A percentile compares a stretch with the other conserved stretches of the same genome.
Conservation (phyloP, 53 echinoderm and acorn worm genomes). For the Mesocentrotus franciscanus region DNA sequence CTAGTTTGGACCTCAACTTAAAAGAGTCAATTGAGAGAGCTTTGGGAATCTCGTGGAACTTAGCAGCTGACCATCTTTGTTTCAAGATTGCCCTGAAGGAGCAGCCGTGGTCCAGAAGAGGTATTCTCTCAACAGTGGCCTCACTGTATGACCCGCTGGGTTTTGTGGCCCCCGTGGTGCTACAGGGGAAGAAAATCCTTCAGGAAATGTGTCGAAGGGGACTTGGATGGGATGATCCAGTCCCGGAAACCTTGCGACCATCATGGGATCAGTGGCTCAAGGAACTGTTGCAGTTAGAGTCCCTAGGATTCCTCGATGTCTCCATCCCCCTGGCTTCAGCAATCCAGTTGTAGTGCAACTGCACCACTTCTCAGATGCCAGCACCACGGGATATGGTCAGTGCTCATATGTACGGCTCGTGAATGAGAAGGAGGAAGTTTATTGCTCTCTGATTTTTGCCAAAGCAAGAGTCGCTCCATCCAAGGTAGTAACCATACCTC, state of each 20-base stretch:
- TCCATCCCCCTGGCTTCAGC: constrained; percentile 51
- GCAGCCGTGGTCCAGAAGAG: constrained; percentile 26
- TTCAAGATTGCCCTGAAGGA: constrained; percentile 48
- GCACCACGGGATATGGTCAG: constrained; percentile 69
- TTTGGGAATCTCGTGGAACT: constrained; percentile 70
- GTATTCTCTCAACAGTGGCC: constrained; percentile 67
- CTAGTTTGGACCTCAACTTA: not conserved
- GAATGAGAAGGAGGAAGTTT: constrained; percentile 13
- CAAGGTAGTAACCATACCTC: constrained; percentile 70
- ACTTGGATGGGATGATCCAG: constrained; percentile 71
- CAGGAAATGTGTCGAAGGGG: constrained; percentile 66
- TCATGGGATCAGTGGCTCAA: constrained; percentile 68
- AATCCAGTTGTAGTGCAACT: constrained; percentile 37
- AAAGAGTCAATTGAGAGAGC: constrained; percentile 76
- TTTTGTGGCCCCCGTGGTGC: constrained; percentile 55
- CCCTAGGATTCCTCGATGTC: constrained; percentile 60
- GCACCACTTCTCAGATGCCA: constrained; percentile 76
- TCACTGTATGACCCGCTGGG: constrained; percentile 69
- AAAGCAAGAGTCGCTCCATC: constrained; percentile 74
- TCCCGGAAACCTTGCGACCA: constrained; percentile 44
- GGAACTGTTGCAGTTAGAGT: constrained; percentile 52
- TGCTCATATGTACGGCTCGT: constrained; percentile 70
- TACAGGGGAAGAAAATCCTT: constrained; percentile 57
- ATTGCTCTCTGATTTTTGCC: constrained; percentile 39
- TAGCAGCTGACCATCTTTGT: constrained; percentile 67